These are phyloP conservation scores for Latrodectus elegans DNA, from an alignment of 2,888 invertebrate genomes.

Conservation along the genomic window DNA sequence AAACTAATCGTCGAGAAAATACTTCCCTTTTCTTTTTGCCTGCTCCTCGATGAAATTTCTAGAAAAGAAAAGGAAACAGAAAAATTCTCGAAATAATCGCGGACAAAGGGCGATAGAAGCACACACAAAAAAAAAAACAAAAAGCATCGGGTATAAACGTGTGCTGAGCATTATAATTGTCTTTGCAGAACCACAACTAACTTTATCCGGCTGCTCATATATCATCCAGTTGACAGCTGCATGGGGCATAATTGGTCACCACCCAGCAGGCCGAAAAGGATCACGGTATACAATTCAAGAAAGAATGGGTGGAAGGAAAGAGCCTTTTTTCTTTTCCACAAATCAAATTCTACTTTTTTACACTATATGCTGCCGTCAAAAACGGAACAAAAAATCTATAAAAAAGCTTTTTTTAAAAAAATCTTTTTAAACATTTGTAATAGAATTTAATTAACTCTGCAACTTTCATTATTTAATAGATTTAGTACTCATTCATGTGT, in stretches of 20 bases:
- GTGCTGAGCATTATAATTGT: constrained; percentile 47
- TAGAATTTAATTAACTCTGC: too few species aligned
- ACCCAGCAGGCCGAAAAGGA: constrained; percentile 40
- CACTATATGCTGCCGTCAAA: too few species aligned
- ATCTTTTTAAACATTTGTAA: too few species aligned
- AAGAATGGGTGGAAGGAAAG: background rate
- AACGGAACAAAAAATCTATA: too few species aligned
- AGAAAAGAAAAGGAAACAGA: too few species aligned
- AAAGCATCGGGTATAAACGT: background rate
- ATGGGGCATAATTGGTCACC: constrained; percentile 60
- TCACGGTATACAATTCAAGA: constrained; percentile 20
- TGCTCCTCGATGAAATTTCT: background rate
- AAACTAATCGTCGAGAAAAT: too few species aligned
- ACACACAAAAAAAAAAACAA: too few species aligned
- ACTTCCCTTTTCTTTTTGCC: background rate
- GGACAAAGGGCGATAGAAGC: too few species aligned
- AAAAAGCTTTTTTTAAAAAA: too few species aligned
- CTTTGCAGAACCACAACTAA: constrained; percentile 10
- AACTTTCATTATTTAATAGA: too few species aligned
- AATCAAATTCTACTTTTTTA: background rate
- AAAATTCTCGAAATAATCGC: too few species aligned
- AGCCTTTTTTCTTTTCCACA: background rate
- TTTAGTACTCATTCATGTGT: too few species aligned
- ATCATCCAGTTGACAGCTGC: constrained; percentile 66
- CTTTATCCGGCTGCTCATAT: constrained; percentile 32